Evolutionary conservation across 2,113 vertebrate species (phyloP), one percentile per base, ranked within the genome.

Genomic region (Sylvia atricapilla): DNA sequence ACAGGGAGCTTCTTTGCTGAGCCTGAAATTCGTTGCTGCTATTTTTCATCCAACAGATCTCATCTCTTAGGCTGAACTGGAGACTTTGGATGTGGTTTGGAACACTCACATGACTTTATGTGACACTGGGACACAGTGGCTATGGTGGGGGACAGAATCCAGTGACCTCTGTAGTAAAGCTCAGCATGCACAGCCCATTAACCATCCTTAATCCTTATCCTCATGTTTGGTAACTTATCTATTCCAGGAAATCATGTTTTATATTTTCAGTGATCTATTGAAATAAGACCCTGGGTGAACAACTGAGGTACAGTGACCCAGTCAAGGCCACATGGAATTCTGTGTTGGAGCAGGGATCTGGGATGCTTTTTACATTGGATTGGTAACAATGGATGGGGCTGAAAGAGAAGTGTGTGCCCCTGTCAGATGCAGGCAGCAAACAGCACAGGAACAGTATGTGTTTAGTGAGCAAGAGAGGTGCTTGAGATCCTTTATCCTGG

Each of bases 71-170:
- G 56, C 68, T 89, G 69, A 89, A 22, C 50, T n/a, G 33, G 47
- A 55, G 83, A 15, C 44, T 68, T 75, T 74, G 88, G 44, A 30
- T 80, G 68, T 55, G 39, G 33, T 33, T 70, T 90, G 82, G 76
- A 72, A 25, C 2, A 0, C 22, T 47, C 49, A 16, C 0, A 0
- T 63, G 62, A 2, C 33, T 30, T 1, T 18, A 4, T 21, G 27
- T 30, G 55, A 63, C 81, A 67, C 33, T 21, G 56, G 68, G 49
- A 22, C 56, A 13, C 41, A 4, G 33, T 43, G 39, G 41, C 7
- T 56, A 1, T 46, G 47, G 30, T 13, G 23, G 33, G 19, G 27
- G 62, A 50, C 49, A 85, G 23, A 69, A 47, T 25, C 15, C 53
- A 17, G 31, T 41, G 87, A 27, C 30, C 56, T 59, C 47, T 63